phyloP scores from a whole-genome alignment of 2,888 invertebrate species.

The Colletes collaris region DNA sequence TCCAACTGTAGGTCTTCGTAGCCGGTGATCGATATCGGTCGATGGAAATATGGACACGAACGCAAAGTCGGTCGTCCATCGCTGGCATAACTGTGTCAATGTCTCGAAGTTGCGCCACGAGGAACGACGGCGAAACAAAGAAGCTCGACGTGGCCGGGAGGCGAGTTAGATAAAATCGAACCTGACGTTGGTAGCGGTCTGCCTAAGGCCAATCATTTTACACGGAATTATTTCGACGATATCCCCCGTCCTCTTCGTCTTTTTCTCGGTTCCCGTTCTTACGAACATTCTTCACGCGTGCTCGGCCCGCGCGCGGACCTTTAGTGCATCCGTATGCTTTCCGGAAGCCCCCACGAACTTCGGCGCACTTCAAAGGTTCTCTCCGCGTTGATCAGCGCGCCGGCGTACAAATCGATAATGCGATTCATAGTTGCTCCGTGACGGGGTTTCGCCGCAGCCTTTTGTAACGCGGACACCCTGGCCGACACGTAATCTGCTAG shows the following conservation, averaged over 20 bases:
- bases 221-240: constrained; percentile 72
- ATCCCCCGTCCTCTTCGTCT: constrained; percentile 29
- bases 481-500: too few species aligned
- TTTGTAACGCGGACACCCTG: constrained; percentile 45
- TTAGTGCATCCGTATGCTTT: constrained; percentile 63
- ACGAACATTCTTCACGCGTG: constrained; percentile 72
- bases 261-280: constrained; percentile 9
- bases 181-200: constrained; percentile 61
- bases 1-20: too few species aligned
- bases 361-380: constrained; percentile 72
- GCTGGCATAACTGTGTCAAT: not conserved
- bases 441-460: constrained; percentile 52
- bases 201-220: constrained; percentile 58
- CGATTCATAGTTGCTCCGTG: constrained; percentile 68
- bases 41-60: too few species aligned
- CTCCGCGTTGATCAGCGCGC: constrained; percentile 63
- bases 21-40: too few species aligned
- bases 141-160: not conserved
- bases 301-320: constrained; percentile 62
- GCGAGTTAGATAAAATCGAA: constrained; percentile 65
- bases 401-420: constrained; percentile 73
- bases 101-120: not conserved
- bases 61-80: not conserved
- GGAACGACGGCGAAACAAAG: constrained; percentile 9
- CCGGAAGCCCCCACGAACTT: constrained; percentile 71